Evolutionary conservation across 2,113 vertebrate species (phyloP), one percentile per base, ranked within the genome.

Genomic region (Drymodes brunneopygia): DNA sequence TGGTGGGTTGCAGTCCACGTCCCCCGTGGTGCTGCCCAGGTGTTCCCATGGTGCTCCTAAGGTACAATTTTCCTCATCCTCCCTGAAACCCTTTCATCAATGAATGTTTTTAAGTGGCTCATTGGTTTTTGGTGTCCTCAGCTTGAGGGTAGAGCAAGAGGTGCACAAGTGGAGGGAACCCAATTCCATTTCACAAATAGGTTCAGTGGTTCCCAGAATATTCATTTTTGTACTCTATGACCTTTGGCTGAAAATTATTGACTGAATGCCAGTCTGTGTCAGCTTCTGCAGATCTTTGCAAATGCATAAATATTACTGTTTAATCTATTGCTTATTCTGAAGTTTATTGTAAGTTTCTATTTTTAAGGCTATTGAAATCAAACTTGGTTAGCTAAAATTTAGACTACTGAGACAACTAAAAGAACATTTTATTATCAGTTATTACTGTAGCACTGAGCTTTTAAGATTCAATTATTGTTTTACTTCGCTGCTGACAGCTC

Each of bases 381-480:
- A 95, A 95, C 87, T 94, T 89, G 79, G 93, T 95, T 96, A 92
- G 71, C 53, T 89, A 92, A 92, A 89, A 94, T 96, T 85, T 94
- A 92, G 82, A 89, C 66, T 77, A 80, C 62, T 61, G 83, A 95
- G 88, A 92, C 83, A 95, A 82, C 73, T 62, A 87, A 87, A 92
- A 94, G 84, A 96, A 88, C 66, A 33, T 94, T 96, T 96, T 94
- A 91, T 97, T 94, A 95, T 93, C 92, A 61, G 71, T 84, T 91
- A 92, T 93, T 95, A 90, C 90, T 64, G 53, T 81, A 89, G 60
- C 81, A 78, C 67, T 65, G 75, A 94, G 87, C 82, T 92, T 93
- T 97, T 92, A 94, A 94, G 81, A 94, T 91, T 94, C 92, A 96
- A 87, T 93, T 95, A 94, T 51, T 97, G 86, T 94, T 96, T 97